Evolutionary conservation across 2,797 vertebrate genomes (phyloP).

Genomic region (Neostethus bicornis): DNA sequence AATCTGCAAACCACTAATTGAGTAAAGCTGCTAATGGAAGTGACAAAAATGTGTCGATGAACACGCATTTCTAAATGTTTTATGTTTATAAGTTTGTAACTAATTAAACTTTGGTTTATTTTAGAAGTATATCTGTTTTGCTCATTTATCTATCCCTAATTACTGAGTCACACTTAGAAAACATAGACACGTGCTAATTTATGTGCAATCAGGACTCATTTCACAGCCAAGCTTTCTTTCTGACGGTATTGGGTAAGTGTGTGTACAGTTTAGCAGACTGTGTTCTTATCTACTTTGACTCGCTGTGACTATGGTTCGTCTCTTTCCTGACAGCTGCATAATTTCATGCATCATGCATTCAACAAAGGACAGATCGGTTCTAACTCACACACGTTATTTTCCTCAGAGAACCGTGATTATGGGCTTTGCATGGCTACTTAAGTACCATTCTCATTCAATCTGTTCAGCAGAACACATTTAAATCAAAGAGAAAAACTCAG

Average conservation of each 20-base stretch:
- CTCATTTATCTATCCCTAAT: conserved; percentile 34
- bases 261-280: conserved; percentile 14
- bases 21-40: conserved; percentile 15
- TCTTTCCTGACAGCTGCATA: not conserved
- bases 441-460: not conserved
- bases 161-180: conserved; percentile 42
- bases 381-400: not conserved
- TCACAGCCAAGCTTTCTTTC: conserved; percentile 18
- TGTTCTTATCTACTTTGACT: not conserved
- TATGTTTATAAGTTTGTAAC: conserved; percentile 19
- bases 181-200: conserved; percentile 41
- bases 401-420: not conserved
- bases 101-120: conserved; percentile 47
- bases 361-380: conserved; percentile 2
- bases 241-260: not conserved
- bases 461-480: not conserved
- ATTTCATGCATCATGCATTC: conserved; percentile 6
- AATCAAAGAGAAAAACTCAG: not conserved
- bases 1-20: conserved; percentile 19
- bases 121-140: conserved; percentile 23
- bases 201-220: conserved; percentile 26
- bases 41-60: conserved; percentile 20
- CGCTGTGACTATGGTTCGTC: not conserved
- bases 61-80: conserved; percentile 15
- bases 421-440: not conserved